Conservation (phyloP, 2,113 vertebrate species). For the Prochilodus magdalenae region DNA sequence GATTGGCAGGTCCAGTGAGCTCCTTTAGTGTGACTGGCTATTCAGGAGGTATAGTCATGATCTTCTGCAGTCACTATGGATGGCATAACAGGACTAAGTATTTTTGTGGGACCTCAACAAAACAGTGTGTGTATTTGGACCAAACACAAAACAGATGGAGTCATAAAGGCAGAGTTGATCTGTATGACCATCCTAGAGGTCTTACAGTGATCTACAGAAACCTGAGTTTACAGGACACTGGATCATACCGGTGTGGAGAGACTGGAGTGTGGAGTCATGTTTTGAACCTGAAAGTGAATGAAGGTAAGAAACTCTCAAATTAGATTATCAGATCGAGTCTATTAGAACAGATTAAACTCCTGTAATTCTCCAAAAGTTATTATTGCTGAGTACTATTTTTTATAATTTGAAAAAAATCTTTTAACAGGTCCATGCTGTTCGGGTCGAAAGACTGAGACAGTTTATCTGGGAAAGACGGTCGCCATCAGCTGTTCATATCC, state of each 20-base stretch:
- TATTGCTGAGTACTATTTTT: too few relatives aligned
- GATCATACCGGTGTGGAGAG: slow-evolving; percentile 4
- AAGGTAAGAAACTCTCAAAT: neutral
- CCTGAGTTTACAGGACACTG: slow-evolving; percentile 19
- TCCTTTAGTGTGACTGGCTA: too few relatives aligned
- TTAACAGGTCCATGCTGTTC: neutral
- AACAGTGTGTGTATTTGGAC: neutral
- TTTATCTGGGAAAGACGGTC: neutral
- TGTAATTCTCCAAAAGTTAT: too few relatives aligned
- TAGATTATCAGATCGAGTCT: too few relatives aligned
- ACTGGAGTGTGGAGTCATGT: neutral
- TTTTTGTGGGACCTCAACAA: too few relatives aligned
- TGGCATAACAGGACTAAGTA: too few relatives aligned
- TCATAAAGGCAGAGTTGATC: neutral
- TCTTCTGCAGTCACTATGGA: too few relatives aligned
- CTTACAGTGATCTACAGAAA: neutral
- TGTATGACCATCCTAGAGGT: neutral
- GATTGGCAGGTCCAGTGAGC: too few relatives aligned
- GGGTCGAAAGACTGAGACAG: neutral
- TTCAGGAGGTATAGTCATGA: too few relatives aligned
- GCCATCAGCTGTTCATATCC: neutral
- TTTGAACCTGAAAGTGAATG: neutral
- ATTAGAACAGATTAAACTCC: too few relatives aligned
- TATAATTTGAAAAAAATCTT: too few relatives aligned
- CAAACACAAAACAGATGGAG: neutral